Conservation (phyloP, 2,113 vertebrate species). For the Piliocolobus tephrosceles region DNA sequence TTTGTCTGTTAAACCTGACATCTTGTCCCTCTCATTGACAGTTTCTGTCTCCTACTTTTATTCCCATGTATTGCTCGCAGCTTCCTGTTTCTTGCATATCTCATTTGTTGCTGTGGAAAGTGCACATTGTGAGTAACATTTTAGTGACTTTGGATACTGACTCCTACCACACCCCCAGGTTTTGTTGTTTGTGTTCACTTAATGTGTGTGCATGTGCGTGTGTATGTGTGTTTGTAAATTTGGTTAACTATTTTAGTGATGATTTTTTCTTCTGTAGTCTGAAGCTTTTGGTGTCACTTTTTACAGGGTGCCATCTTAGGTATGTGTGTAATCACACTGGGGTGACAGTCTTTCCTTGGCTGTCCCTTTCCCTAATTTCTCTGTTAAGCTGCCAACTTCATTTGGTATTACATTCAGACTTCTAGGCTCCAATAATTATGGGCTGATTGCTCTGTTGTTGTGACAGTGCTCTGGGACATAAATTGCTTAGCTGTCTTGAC, state of each 20-base stretch:
- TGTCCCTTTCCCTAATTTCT: neutral
- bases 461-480: neutral
- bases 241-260: too few relatives aligned
- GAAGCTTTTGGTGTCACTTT: neutral
- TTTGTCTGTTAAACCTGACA: neutral
- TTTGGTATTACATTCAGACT: neutral
- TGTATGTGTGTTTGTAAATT: too few relatives aligned
- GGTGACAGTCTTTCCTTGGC: neutral
- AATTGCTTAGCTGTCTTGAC: neutral
- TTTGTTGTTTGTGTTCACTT: neutral
- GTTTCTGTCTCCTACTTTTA: neutral
- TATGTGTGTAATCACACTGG: neutral
- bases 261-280: neutral
- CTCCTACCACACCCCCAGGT: neutral
- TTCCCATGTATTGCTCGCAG: neutral
- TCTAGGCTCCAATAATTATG: neutral
- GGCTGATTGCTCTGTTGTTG: neutral
- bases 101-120: neutral
- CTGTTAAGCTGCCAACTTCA: neutral
- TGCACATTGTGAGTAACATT: neutral
- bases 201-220: too few relatives aligned
- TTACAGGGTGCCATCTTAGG: neutral
- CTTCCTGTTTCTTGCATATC: neutral
- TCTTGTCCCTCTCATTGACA: neutral
- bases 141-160: neutral